Evolutionary conservation across 2,113 vertebrate species (phyloP).

Genomic region (Pongo pygmaeus): DNA sequence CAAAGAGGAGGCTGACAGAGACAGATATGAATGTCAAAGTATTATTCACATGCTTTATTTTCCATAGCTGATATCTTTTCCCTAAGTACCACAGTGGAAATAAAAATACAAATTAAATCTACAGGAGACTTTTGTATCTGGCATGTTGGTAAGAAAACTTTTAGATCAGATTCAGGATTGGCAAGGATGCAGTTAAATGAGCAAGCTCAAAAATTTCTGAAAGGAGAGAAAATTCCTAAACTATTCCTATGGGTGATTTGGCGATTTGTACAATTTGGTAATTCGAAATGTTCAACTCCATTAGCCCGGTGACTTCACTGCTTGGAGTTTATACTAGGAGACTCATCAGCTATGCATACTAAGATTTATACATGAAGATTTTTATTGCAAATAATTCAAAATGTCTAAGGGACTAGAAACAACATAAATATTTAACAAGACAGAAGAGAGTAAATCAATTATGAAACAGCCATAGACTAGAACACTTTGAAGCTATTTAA

Average conservation of each 20-base stretch:
- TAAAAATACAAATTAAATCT: not conserved
- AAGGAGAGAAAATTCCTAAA: not conserved
- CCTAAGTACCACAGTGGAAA: not conserved
- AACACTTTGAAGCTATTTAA: not conserved
- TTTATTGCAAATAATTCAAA: not conserved
- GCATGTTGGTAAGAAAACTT: not conserved
- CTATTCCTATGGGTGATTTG: not conserved
- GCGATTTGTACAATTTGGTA: not conserved
- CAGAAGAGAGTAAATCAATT: not conserved
- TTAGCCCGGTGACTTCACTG: not conserved
- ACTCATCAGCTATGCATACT: not conserved
- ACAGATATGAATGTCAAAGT: not conserved
- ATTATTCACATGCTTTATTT: not conserved
- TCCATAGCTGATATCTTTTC: not conserved
- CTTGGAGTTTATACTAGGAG: slow-evolving; percentile 19
- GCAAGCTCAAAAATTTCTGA: not conserved
- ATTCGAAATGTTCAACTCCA: not conserved
- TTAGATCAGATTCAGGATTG: not conserved
- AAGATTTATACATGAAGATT: not conserved
- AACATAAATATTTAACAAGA: slow-evolving; percentile 24
- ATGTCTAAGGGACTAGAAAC: not conserved
- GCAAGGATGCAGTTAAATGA: not conserved
- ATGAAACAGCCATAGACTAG: not conserved
- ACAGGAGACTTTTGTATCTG: not conserved
- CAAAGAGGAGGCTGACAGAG: not conserved